A percentile compares a stretch with the other conserved stretches of the same genome.
Evolutionary conservation across 2,113 vertebrate species (phyloP).

Genomic region (Spheniscus mendiculus): DNA sequence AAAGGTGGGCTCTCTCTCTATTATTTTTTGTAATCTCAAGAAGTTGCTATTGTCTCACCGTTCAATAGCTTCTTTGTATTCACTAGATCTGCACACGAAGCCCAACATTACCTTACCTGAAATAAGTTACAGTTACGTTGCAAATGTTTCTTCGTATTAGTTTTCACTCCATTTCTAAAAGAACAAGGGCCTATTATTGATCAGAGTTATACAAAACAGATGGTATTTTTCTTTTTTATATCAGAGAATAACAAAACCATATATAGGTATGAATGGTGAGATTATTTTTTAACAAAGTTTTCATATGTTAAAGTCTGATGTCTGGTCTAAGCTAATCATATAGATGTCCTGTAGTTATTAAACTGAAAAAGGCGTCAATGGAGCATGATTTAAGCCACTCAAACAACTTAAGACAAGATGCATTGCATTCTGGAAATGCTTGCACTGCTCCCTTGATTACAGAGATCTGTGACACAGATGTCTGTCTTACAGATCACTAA

Average conservation of each 20-base stretch:
- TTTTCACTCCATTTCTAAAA: background rate
- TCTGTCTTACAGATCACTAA: background rate
- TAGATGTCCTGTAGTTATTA: background rate
- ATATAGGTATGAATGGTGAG: background rate
- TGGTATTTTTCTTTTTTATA: background rate
- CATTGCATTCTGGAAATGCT: background rate
- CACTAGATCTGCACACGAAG: background rate
- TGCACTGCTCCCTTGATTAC: background rate
- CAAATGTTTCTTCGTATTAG: background rate
- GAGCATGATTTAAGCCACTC: background rate
- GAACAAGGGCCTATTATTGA: background rate
- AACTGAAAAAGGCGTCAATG: background rate
- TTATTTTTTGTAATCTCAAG: background rate
- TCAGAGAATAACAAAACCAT: background rate
- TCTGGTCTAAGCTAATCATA: background rate
- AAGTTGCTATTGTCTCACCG: background rate
- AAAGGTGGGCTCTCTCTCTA: background rate
- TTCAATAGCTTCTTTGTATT: background rate
- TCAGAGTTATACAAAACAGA: background rate
- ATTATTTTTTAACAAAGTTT: background rate
- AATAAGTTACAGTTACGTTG: background rate
- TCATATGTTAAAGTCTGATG: background rate
- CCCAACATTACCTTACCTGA: fast-evolving
- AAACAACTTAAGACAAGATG: background rate
- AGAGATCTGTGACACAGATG: background rate